Conservation (phyloP, 2,113 vertebrate genomes). For the Megalops atlanticus region DNA sequence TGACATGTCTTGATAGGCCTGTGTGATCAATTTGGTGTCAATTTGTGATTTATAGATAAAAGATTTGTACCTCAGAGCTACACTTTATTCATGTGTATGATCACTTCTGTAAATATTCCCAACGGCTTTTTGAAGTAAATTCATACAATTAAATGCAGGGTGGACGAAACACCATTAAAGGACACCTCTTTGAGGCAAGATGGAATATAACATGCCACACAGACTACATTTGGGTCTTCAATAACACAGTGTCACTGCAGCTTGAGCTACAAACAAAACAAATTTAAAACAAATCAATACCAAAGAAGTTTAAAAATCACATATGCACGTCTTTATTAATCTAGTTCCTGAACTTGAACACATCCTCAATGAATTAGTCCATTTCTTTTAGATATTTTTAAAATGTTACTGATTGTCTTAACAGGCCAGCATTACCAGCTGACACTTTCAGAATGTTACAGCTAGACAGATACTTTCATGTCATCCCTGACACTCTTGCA, state of each 20-base stretch:
- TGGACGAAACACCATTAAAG: not conserved
- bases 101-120: too few relatives aligned
- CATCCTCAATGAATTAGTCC: not conserved
- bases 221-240: not conserved
- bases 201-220: not conserved
- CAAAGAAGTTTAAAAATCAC: not conserved
- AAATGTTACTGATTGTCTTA: too few relatives aligned
- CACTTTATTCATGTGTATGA: too few relatives aligned
- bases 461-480: not conserved
- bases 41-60: too few relatives aligned
- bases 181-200: too few relatives aligned
- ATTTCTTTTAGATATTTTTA: too few relatives aligned
- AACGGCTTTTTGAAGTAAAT: too few relatives aligned
- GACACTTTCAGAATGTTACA: not conserved
- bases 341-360: not conserved
- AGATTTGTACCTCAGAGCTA: too few relatives aligned
- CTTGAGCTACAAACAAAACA: not conserved
- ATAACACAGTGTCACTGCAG: not conserved
- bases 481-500: not conserved
- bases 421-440: too few relatives aligned
- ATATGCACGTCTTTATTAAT: not conserved
- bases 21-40: too few relatives aligned
- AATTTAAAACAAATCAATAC: not conserved
- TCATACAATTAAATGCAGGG: too few relatives aligned
- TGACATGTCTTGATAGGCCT: too few relatives aligned